Evolutionary conservation across 2,113 vertebrate genomes (phyloP).

Genomic region (Oceanodroma tethys): DNA sequence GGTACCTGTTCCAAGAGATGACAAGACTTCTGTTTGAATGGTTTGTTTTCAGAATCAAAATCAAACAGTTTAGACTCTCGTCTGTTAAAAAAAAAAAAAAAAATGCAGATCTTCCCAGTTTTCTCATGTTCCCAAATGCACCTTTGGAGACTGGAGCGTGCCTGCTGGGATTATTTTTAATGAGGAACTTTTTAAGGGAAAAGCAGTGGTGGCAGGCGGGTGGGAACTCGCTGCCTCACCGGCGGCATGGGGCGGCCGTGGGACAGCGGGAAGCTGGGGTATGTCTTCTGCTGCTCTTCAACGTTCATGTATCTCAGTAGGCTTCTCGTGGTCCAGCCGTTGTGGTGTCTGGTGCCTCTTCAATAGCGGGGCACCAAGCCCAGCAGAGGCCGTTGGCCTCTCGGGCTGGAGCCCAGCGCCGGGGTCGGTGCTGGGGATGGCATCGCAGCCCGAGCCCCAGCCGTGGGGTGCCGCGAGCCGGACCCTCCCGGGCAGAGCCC

Average conservation of each 20-base stretch:
- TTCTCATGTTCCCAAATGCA: neutral
- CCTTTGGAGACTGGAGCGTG: neutral
- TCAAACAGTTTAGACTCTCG: neutral
- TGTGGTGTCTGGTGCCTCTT: neutral
- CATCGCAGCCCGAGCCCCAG: neutral
- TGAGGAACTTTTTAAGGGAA: neutral
- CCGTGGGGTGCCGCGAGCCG: neutral
- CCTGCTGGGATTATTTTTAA: accelerated
- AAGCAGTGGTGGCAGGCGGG: neutral
- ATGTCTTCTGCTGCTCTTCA: neutral
- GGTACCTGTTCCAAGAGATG: neutral
- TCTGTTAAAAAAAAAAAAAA: neutral
- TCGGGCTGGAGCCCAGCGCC: neutral
- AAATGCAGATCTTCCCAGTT: neutral
- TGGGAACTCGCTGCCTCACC: neutral
- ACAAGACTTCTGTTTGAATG: no score
- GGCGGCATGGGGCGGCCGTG: accelerated
- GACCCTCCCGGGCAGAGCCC: neutral
- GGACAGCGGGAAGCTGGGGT: accelerated
- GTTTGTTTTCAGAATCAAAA: neutral
- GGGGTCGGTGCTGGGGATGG: neutral
- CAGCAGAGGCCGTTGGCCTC: neutral
- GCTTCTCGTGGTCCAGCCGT: neutral
- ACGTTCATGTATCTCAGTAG: accelerated
- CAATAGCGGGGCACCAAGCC: neutral